Base-by-base conservation (phyloP, 2,888 invertebrate species). In the Cactoblastis cactorum region DNA sequence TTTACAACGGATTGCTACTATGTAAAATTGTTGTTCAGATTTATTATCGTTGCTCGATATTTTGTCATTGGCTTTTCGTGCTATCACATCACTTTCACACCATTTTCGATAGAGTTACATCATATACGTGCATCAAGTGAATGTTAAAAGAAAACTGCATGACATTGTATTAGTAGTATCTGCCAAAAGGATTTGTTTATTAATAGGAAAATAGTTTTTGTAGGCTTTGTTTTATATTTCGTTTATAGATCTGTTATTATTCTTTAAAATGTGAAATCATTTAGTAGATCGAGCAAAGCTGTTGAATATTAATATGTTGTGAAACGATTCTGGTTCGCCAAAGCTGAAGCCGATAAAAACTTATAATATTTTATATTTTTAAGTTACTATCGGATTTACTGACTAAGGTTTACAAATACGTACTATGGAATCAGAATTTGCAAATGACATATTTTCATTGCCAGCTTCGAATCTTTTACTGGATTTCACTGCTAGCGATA, bases 21-120 rank as follows among this genome's bases (percentile, higher is more conserved):
- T 81, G 84, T 86, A 80, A 85, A 84, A 82, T 83, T 80, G 76
- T 62, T 71, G 74, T 78, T 80, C 76, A 77, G 72, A 72, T 28
- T 28, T 28, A 28, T 65, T 67, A 56, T 72, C 74, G 73, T 71
- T 62, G 76, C 79, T 80, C 80, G 57, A 63, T 72, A 9, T 69
- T 63, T 71, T 73, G 62, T 67, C 65, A 66, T 73, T 61, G 63
- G 76, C 75, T 77, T 77, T 60, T 62, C 59, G 61, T 77, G 72
- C 74, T 76, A 72, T n/a, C n/a, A n/a, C 12, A 6, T 34, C 5
- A 75, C 76, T 77, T 71, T 71, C 66, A 77, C 83, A 83, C 77
- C 82, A 84, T 84, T 83, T 81, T 81, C 80, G 77, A 79, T 78
- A 77, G 74, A 77, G 64, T 69, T 59, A 54, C 51, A 57, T 53